Conservation (phyloP, 2,888 invertebrate species). For the Heliconius aoede region DNA sequence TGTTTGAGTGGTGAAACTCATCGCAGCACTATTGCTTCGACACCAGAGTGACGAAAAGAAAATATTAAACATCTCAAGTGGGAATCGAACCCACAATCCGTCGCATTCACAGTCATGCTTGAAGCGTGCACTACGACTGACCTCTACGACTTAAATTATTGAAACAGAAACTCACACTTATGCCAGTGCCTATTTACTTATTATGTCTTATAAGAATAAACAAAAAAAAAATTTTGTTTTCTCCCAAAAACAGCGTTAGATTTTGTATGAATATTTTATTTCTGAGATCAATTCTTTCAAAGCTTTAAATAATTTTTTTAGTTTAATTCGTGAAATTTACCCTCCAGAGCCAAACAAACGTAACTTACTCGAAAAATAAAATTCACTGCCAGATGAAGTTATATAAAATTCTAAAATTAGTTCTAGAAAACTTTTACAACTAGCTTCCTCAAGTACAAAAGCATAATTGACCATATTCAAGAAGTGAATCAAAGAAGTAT, state of each 20-base stretch:
- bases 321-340: not conserved
- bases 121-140: not conserved
- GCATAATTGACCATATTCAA: not conserved
- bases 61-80: not conserved
- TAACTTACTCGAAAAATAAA: slow-evolving; percentile 3
- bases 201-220: too few species aligned
- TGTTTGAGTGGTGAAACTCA: too few species aligned
- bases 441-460: not conserved
- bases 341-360: not conserved
- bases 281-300: not conserved
- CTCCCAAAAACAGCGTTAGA: not conserved
- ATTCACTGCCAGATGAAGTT: not conserved
- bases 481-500: not conserved
- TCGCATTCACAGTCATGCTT: not conserved
- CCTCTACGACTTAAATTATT: too few species aligned
- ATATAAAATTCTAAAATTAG: slow-evolving; percentile 1
- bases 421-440: slow-evolving; percentile 11
- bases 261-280: not conserved
- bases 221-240: too few species aligned
- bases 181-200: too few species aligned
- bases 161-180: too few species aligned
- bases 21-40: too few species aligned
- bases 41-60: not conserved
- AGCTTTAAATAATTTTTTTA: not conserved
- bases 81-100: not conserved